Conservation (phyloP, 2,113 vertebrate species). For the Rattus rattus region DNA sequence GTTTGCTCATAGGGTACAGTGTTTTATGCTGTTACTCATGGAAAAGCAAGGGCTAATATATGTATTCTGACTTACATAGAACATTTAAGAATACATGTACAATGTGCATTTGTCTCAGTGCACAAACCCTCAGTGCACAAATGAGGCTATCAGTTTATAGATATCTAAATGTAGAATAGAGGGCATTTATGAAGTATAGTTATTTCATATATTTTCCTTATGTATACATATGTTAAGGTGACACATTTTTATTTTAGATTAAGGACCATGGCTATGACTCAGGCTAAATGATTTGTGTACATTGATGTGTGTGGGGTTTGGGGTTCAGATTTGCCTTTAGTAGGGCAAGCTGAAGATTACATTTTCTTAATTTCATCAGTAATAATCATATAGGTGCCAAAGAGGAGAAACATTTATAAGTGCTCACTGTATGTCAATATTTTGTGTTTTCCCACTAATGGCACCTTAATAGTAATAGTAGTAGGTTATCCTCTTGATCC, state of each 20-base stretch:
- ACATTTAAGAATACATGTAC: background rate
- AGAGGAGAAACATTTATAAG: background rate
- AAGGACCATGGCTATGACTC: background rate
- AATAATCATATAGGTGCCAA: background rate
- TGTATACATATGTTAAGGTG: background rate
- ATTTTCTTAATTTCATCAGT: background rate
- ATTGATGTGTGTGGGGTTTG: background rate
- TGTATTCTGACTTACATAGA: slow-evolving; percentile 10
- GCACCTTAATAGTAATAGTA: background rate
- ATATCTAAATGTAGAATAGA: background rate
- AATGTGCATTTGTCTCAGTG: background rate
- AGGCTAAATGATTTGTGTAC: background rate
- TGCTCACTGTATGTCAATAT: background rate
- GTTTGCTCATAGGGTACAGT: background rate
- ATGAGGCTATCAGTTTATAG: background rate
- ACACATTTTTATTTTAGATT: background rate
- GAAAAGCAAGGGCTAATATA: background rate
- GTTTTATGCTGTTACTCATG: slow-evolving; percentile 20
- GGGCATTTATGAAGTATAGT: background rate
- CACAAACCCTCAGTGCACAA: background rate
- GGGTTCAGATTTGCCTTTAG: background rate
- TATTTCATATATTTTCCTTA: background rate
- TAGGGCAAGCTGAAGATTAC: background rate
- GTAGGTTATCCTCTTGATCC: accelerated
- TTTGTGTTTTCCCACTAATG: background rate